Percentiles rank a stretch among this genome's conserved stretches.
Evolutionary conservation across 2,888 invertebrate genomes (phyloP).

Genomic region (Biston stratarius): DNA sequence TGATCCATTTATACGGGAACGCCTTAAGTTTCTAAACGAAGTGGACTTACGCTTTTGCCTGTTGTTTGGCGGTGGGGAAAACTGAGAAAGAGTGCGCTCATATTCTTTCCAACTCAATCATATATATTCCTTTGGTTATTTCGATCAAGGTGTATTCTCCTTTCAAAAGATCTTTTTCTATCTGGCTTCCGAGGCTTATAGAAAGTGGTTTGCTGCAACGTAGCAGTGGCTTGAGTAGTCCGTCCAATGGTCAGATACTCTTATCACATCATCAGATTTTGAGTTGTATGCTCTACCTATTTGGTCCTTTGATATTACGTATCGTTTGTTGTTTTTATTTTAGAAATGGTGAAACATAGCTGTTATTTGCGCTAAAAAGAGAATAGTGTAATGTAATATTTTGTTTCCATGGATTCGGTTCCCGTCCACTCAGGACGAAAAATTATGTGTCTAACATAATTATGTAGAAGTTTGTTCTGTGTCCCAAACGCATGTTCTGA

Average conservation of each 20-base stretch:
- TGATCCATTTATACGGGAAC: conserved; percentile 62
- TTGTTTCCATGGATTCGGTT: too few relatives aligned
- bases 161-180: conserved; percentile 55
- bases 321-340: too few relatives aligned
- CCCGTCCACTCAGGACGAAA: too few relatives aligned
- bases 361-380: too few relatives aligned
- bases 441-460: too few relatives aligned
- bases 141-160: conserved; percentile 71
- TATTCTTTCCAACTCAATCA: conserved; percentile 67
- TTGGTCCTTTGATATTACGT: too few relatives aligned
- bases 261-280: too few relatives aligned
- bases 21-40: conserved; percentile 64
- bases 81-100: conserved; percentile 70
- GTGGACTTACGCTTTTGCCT: conserved; percentile 65
- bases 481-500: too few relatives aligned
- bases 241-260: too few relatives aligned
- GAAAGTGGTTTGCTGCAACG: conserved; percentile 69
- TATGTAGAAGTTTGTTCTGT: too few relatives aligned
- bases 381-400: too few relatives aligned
- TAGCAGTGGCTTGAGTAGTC: conserved; percentile 41
- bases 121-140: conserved; percentile 69
- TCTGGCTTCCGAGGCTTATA: conserved; percentile 68
- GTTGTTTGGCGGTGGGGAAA: conserved; percentile 63
- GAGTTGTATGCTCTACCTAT: neutral
- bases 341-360: too few relatives aligned